Evolutionary conservation across 2,797 vertebrate species (phyloP), one percentile per base, ranked within the genome.

Genomic region (Falco biarmicus): DNA sequence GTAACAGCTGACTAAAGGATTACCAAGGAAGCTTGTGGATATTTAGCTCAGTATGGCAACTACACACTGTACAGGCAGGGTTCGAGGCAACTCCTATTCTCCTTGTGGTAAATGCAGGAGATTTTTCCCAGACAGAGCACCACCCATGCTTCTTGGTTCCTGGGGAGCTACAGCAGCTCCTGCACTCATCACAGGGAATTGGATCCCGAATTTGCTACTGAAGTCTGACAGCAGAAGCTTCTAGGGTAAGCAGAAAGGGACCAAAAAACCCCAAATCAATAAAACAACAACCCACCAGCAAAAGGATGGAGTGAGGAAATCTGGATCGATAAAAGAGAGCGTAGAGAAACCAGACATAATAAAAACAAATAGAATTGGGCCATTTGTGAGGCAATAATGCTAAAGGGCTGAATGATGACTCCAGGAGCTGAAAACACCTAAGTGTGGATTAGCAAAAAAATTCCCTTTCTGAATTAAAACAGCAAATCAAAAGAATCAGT

Each of bases 401-500:
- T 81, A 77, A 83, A 85, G 60, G 57, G 87, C 48, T 89, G 61
- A 85, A 73, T 68, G 77, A 84, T 31, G 20, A 86, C 63, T 82
- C 15, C 47, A 94, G 56, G 19, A 95, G 69, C 34, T 80, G 71
- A 87, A 95, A 93, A 92, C 41, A 94, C 60, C 68, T 89, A 93
- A 61, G 45, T 14, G 25, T 61, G 34, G 60, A 86, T 80, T 63
- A 78, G 56, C 56, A 63, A 91, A 90, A 84, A 80, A 85, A 53
- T 1, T 66, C 14, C 32, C 25, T 47, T 45, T 94, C 64, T 70
- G 65, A 92, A 96, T 93, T 95, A 92, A 91, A 92, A 88, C 59
- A 84, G 43, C 75, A 75, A 93, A 91, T 94, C 68, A 92, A 86
- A 95, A 81, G 59, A 94, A 89, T 89, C 84, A 93, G 69, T 87